phyloP scores from a whole-genome alignment of 2,797 vertebrate species.

The Chaetodon trifasciatus region DNA sequence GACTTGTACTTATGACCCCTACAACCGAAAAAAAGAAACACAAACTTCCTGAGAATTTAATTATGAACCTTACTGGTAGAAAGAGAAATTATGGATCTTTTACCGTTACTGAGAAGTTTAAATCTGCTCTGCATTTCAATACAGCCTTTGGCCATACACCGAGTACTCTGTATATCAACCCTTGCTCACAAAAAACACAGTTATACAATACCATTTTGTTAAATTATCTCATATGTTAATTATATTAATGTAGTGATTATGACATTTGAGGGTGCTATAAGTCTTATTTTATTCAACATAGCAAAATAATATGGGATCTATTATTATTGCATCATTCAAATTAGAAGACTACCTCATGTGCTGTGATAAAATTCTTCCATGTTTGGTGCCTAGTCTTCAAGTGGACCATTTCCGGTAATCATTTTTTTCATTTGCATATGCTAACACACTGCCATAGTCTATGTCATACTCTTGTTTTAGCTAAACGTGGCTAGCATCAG shows the following conservation, averaged over 20 bases:
- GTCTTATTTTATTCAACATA: conserved; percentile 49
- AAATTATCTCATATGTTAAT: conserved; percentile 72
- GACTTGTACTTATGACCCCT: conserved; percentile 79
- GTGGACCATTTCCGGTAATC: conserved; percentile 70
- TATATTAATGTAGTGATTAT: conserved; percentile 72
- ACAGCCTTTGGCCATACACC: conserved; percentile 60
- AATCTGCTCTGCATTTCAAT: conserved; percentile 65
- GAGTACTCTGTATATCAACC: conserved; percentile 62
- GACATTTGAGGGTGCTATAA: conserved; percentile 60
- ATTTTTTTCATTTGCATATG: conserved; percentile 77
- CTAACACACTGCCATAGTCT: conserved; percentile 65
- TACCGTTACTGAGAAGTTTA: conserved; percentile 71
- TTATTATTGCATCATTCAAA: conserved; percentile 81
- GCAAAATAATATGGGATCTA: conserved; percentile 75
- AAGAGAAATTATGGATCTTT: conserved; percentile 78
- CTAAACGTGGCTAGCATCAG: conserved; percentile 74
- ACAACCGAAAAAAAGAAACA: conserved; percentile 74
- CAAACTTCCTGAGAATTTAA: conserved; percentile 96
- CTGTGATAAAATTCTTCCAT: conserved; percentile 71
- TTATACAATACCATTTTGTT: conserved; percentile 77
- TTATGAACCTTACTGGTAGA: conserved; percentile 93
- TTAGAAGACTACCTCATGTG: conserved; percentile 75
- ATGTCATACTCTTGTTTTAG: conserved; percentile 55
- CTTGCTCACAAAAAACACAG: conserved; percentile 68
- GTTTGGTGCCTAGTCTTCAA: conserved; percentile 81